Conservation (phyloP, 2,797 vertebrate species). For the Enteromius afrohamiltoni region DNA sequence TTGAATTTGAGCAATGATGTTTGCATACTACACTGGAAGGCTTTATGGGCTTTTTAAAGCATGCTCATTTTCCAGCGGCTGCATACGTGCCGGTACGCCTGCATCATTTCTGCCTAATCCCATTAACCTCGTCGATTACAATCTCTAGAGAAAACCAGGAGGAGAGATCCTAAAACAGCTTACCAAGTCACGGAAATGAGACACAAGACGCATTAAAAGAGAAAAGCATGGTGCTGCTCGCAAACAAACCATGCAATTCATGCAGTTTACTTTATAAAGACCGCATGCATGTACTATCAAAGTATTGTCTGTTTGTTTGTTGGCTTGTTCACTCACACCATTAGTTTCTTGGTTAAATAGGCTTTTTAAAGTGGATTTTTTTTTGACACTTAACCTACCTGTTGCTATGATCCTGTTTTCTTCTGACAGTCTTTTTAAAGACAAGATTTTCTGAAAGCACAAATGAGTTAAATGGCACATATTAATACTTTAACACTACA, state of each 20-base stretch:
- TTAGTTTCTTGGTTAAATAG: background rate
- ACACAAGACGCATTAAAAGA: background rate
- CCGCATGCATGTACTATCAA: background rate
- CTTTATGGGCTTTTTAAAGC: background rate
- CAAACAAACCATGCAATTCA: background rate
- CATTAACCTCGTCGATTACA: constrained; percentile 62
- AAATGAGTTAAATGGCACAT: background rate
- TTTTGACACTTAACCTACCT: background rate
- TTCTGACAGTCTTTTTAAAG: background rate
- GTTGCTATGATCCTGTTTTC: background rate
- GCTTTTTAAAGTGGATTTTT: too few relatives aligned
- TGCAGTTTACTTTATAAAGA: background rate
- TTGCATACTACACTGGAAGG: background rate
- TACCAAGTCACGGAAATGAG: background rate
- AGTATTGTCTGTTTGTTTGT: background rate
- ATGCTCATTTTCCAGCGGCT: background rate
- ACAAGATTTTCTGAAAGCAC: background rate
- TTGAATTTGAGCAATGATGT: background rate
- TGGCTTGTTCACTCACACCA: background rate
- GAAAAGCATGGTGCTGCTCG: background rate
- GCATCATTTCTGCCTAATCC: constrained; percentile 61
- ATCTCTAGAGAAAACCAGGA: constrained; percentile 34
- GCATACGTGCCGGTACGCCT: constrained; percentile 54
- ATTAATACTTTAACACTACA: background rate
- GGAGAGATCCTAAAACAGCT: constrained; percentile 27